phyloP scores from a whole-genome alignment of 1,140 invertebrate genomes.

The Drosophila subpulchrella region DNA sequence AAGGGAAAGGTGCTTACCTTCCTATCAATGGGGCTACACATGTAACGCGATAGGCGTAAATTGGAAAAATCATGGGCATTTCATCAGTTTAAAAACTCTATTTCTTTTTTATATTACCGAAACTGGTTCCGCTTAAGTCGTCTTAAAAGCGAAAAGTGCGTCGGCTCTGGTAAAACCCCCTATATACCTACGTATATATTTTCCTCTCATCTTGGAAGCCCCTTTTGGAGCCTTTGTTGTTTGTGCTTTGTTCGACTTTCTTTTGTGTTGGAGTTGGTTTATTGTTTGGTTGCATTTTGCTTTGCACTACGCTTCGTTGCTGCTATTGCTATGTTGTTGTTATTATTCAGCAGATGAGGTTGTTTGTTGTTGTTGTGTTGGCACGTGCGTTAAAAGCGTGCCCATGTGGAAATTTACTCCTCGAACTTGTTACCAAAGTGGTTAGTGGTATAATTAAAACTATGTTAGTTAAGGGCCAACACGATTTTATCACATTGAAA shows the following conservation, averaged over 20 bases:
- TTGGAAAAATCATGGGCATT: constrained; percentile 68
- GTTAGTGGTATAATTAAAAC: not conserved
- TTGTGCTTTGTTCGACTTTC: constrained; percentile 57
- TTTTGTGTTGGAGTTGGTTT: constrained; percentile 42
- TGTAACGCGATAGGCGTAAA: constrained; percentile 49
- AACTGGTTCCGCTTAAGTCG: constrained; percentile 65
- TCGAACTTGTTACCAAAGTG: constrained; percentile 4
- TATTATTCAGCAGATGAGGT: constrained; percentile 23
- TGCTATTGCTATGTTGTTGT: constrained; percentile 14
- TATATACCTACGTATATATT: not conserved
- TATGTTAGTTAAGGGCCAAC: too few species aligned
- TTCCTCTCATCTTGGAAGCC: constrained; percentile 15
- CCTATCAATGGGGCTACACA: constrained; percentile 7
- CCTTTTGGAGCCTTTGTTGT: constrained; percentile 31
- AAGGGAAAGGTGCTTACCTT: not conserved
- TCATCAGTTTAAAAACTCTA: constrained; percentile 55
- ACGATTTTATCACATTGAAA: not conserved
- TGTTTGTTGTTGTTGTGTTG: constrained; percentile 29
- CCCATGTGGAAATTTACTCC: constrained; percentile 59
- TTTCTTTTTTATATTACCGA: constrained; percentile 20
- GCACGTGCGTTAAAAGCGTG: constrained; percentile 57
- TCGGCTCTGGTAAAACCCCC: constrained; percentile 35
- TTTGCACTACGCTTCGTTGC: constrained; percentile 44
- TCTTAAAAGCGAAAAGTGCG: constrained; percentile 75
- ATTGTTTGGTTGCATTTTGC: constrained; percentile 51